Conservation (phyloP, 2,888 invertebrate species). For the Drosophila parthenogenetica region DNA sequence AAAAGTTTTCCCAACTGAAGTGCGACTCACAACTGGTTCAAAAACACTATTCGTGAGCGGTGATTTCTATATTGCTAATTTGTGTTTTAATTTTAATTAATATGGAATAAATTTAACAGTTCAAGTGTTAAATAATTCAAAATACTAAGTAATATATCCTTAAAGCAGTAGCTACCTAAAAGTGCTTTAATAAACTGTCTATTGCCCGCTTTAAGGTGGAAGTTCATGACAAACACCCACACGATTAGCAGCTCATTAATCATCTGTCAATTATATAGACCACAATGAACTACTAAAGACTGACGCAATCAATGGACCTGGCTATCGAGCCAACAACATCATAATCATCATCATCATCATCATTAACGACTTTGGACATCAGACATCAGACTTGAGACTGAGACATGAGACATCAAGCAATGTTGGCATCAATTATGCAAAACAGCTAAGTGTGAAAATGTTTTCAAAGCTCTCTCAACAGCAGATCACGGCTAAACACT, state of each 20-base stretch:
- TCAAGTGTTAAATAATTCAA: no score
- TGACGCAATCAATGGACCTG: slow-evolving; percentile 33
- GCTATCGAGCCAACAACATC: slow-evolving; percentile 25
- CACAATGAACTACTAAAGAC: slow-evolving; percentile 2
- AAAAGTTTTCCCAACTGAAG: slow-evolving; percentile 2
- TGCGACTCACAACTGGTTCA: slow-evolving; percentile 12
- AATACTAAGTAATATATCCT: no score
- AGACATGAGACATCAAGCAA: slow-evolving; percentile 25
- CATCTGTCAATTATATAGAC: slow-evolving; percentile 32
- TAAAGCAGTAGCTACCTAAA: neutral
- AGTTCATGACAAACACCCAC: neutral
- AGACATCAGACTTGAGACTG: slow-evolving; percentile 18
- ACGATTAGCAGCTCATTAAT: slow-evolving; percentile 35
- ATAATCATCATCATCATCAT: slow-evolving; percentile 36
- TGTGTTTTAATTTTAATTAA: no score
- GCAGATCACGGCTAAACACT: slow-evolving; percentile 64
- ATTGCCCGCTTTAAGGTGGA: neutral
- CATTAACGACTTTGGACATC: slow-evolving; percentile 16
- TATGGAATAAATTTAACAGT: no score
- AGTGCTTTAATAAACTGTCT: slow-evolving; percentile 3
- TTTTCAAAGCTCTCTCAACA: slow-evolving; percentile 58
- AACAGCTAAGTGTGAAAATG: slow-evolving; percentile 75
- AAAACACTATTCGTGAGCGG: neutral
- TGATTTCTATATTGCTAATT: no score
- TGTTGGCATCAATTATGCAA: slow-evolving; percentile 71